Base-by-base conservation (phyloP, 37 sponge, comb jelly and placozoan genomes). In the Beroe forskalii region DNA sequence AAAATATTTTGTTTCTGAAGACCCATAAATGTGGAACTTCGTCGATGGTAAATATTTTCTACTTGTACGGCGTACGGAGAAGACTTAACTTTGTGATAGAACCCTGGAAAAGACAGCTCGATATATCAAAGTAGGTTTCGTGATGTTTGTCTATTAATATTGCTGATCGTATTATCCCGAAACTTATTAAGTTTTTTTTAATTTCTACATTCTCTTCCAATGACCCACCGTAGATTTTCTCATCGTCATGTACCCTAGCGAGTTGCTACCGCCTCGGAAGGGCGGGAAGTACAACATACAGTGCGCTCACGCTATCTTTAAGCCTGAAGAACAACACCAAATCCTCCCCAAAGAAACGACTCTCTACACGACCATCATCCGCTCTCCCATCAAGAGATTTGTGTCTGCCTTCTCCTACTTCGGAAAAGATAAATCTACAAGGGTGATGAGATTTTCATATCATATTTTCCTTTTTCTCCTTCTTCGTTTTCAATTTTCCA, bases 1-100 rank as follows among this genome's bases (percentile, higher is more conserved):
- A 69, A 28, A 69, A 33, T 36, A 32, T 69, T 20, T 17, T 69
- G 72, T 69, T 69, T 37, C 35, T 69, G 27, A 69, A 69, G 19
- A 69, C 72, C 6, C 72, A 69, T 37, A 69, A 69, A 17, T 69
- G 72, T 69, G 72, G 72, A 12, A 69, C 72, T 17, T 69, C 72
- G 9, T 32, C 72, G 37, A 14, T 69, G 72, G 72, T 69, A 2
- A 69, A 69, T 69, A 69, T 69, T 33, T 36, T 69, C 38, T 69
- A 69, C 32, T 33, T 69, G 38, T 69, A 32, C 39, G 72, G 72
- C 1, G 32, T 69, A 2, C 28, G 72, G 38, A 69, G 72, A 17
- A 28, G 72, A 33, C 39, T 69, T 8, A 69, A 69, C 72, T 69
- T 69, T 17, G 72, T 69, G 19, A 69, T 32, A 12, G 19, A 69